These are phyloP conservation scores for Idaea biselata DNA, from an alignment of 2,888 invertebrate genomes.

Conservation along the genomic window DNA sequence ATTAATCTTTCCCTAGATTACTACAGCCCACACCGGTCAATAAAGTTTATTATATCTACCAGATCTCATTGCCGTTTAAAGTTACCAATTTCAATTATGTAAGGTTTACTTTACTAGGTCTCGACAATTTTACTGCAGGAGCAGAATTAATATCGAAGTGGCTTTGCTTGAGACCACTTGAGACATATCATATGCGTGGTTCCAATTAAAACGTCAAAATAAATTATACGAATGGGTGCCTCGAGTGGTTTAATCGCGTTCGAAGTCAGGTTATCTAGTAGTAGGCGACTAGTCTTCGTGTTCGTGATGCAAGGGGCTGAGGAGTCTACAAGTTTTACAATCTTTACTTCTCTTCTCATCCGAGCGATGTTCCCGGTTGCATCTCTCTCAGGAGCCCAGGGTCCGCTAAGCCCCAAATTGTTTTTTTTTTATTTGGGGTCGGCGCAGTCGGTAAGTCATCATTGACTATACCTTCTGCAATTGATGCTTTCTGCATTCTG, in stretches of 20 bases:
- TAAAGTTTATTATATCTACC: not conserved
- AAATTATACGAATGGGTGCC: slow-evolving; percentile 14
- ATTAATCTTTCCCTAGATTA: not conserved
- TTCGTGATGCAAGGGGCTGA: not conserved
- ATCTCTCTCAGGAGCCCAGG: no score
- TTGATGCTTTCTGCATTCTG: no score
- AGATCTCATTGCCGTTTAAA: not conserved
- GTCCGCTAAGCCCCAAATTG: no score
- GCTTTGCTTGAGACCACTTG: slow-evolving; percentile 13
- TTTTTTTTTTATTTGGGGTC: no score
- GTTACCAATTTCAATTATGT: not conserved
- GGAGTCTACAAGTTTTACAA: not conserved
- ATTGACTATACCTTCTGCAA: no score
- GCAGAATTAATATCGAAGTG: slow-evolving; percentile 16
- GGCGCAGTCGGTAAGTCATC: no score
- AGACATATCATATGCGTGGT: slow-evolving; percentile 22
- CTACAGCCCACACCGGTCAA: not conserved
- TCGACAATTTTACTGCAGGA: not conserved
- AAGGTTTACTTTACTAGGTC: not conserved
- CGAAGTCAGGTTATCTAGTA: not conserved
- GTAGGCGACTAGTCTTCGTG: not conserved
- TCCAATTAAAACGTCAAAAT: slow-evolving; percentile 14
- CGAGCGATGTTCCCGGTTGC: no score
- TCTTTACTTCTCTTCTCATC: no score
- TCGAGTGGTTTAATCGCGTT: not conserved